phyloP scores from a whole-genome alignment of 2,888 invertebrate species.

The Tetropium fuscum region DNA sequence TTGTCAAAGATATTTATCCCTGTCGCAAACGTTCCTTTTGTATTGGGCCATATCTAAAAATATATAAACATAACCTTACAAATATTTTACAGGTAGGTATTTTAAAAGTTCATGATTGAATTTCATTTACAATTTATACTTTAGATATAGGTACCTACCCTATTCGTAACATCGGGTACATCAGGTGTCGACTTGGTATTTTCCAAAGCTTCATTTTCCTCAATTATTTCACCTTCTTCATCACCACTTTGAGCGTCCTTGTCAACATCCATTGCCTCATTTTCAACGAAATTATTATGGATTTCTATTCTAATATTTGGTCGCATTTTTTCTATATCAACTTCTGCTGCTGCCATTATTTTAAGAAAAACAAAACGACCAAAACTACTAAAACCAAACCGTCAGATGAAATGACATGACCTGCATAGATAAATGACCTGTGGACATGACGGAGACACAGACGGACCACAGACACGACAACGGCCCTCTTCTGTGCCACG shows the following conservation, averaged over 20 bases:
- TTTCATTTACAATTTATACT: background rate
- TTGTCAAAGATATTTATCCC: slow-evolving; percentile 68
- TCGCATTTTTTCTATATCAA: slow-evolving; percentile 50
- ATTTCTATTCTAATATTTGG: slow-evolving; percentile 67
- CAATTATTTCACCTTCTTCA: slow-evolving; percentile 65
- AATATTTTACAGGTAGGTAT: background rate
- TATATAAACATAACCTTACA: slow-evolving; percentile 25
- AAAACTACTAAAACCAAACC: background rate
- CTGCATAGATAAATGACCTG: too few species aligned
- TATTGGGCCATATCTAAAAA: slow-evolving; percentile 56
- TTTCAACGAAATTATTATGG: slow-evolving; percentile 59
- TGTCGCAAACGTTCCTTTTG: slow-evolving; percentile 64
- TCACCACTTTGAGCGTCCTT: slow-evolving; percentile 46
- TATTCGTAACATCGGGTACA: slow-evolving; percentile 3
- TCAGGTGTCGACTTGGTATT: slow-evolving; percentile 8
- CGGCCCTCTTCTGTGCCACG: too few species aligned
- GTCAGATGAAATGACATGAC: too few species aligned
- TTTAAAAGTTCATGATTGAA: background rate
- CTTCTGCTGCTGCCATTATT: slow-evolving; percentile 11
- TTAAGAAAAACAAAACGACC: background rate
- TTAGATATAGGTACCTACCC: slow-evolving; percentile 1
- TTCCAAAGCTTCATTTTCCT: slow-evolving; percentile 42
- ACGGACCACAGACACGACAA: too few species aligned
- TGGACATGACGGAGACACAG: too few species aligned
- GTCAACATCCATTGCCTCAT: slow-evolving; percentile 68